Evolutionary conservation across 2,797 vertebrate genomes (phyloP).

Genomic region (Sorex maritimensis): DNA sequence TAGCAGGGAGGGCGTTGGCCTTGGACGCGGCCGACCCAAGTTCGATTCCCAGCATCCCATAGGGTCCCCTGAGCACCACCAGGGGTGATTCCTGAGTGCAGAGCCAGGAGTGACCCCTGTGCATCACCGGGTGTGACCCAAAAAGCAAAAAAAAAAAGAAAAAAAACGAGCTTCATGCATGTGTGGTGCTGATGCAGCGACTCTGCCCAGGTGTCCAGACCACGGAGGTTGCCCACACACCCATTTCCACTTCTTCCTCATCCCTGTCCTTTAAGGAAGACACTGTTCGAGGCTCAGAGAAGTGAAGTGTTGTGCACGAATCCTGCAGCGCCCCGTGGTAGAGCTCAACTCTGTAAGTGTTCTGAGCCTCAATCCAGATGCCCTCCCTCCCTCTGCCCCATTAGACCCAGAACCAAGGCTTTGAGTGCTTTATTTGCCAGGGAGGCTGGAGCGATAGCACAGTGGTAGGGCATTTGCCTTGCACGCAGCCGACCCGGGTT

Average conservation of each 20-base stretch:
- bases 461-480: no score
- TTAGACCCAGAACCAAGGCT: not conserved
- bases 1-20: no score
- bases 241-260: not conserved
- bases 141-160: no score
- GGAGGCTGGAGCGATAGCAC: no score
- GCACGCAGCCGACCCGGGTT: no score
- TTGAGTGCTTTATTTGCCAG: not conserved
- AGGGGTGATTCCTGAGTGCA: no score
- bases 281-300: not conserved
- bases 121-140: no score
- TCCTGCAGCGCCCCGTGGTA: not conserved
- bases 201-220: not conserved
- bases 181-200: not conserved
- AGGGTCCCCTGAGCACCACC: no score
- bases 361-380: not conserved
- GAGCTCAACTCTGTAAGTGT: not conserved
- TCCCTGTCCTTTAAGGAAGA: not conserved
- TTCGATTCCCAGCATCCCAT: no score
- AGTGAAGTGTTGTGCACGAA: not conserved
- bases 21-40: no score
- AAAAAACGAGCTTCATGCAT: not conserved
- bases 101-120: no score
- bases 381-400: no score
- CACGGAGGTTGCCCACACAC: not conserved